Percentiles rank a stretch among this genome's conserved stretches.
Evolutionary conservation across 2,113 vertebrate genomes (phyloP).

Genomic region (Numenius arquata): DNA sequence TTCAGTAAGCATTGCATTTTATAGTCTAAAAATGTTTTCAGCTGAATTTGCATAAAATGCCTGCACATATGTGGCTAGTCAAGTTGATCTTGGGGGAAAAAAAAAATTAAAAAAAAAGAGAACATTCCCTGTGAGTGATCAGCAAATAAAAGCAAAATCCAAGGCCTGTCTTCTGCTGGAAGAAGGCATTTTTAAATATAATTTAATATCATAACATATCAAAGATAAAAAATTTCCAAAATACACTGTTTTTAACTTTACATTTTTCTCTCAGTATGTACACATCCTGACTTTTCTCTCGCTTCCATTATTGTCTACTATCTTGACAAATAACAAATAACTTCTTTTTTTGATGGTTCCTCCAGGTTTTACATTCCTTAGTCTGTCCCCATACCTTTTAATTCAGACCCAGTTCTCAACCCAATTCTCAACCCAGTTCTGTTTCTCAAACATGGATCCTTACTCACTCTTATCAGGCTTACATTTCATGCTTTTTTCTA

Average conservation of each 20-base stretch:
- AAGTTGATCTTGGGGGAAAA: neutral
- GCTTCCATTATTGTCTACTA: neutral
- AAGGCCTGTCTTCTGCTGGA: neutral
- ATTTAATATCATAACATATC: neutral
- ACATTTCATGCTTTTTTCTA: neutral
- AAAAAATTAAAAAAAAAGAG: neutral
- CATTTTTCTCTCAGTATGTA: neutral
- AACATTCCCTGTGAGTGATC: neutral
- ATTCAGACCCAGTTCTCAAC: neutral
- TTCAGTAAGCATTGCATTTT: slow-evolving; percentile 2
- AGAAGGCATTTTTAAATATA: neutral
- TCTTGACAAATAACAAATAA: neutral
- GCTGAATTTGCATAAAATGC: neutral
- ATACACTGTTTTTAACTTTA: neutral
- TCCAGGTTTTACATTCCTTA: neutral
- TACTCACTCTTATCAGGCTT: neutral
- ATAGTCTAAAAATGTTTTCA: neutral
- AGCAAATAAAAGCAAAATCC: neutral
- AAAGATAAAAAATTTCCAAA: neutral
- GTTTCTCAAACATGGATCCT: neutral
- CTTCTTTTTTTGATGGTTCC: neutral
- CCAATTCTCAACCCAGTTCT: neutral
- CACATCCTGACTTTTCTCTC: neutral
- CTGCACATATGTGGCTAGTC: neutral
- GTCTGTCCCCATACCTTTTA: neutral